Evolutionary conservation across 2,888 invertebrate species (phyloP).

Genomic region (Tanypteryx hageni): DNA sequence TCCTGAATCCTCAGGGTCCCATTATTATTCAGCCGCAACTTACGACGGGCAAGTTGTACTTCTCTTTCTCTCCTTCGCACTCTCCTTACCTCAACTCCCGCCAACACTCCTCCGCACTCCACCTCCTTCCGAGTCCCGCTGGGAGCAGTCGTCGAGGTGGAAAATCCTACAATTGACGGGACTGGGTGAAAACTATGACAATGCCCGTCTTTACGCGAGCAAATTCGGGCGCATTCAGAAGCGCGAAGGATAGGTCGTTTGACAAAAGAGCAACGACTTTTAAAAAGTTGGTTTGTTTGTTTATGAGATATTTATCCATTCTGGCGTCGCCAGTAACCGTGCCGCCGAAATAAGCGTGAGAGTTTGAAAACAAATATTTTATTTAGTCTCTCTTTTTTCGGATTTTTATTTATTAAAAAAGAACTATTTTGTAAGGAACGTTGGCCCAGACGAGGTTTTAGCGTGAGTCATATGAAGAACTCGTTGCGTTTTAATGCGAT

Average conservation of each 20-base stretch:
- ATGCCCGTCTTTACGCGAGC: background rate
- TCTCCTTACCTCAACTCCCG: background rate
- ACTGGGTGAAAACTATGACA: background rate
- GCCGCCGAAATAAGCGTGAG: no score
- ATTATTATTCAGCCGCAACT: slow-evolving; percentile 58
- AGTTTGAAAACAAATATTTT: no score
- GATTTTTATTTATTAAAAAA: no score
- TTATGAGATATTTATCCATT: background rate
- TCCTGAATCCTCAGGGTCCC: slow-evolving; percentile 39
- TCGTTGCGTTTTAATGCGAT: no score
- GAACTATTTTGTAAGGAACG: no score
- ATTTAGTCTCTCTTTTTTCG: no score
- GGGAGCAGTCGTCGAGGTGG: background rate
- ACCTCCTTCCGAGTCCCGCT: background rate
- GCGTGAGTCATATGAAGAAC: no score
- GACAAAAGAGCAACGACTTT: background rate
- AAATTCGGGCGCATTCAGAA: background rate
- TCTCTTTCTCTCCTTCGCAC: background rate
- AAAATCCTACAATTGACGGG: slow-evolving; percentile 30
- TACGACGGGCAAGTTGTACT: slow-evolving; percentile 39
- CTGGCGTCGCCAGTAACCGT: no score
- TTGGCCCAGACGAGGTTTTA: no score
- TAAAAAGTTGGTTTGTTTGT: background rate
- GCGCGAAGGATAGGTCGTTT: background rate
- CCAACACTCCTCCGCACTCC: background rate